These are phyloP conservation scores for Chelon labrosus DNA, from an alignment of 2,797 vertebrate species.

Conservation along the genomic window DNA sequence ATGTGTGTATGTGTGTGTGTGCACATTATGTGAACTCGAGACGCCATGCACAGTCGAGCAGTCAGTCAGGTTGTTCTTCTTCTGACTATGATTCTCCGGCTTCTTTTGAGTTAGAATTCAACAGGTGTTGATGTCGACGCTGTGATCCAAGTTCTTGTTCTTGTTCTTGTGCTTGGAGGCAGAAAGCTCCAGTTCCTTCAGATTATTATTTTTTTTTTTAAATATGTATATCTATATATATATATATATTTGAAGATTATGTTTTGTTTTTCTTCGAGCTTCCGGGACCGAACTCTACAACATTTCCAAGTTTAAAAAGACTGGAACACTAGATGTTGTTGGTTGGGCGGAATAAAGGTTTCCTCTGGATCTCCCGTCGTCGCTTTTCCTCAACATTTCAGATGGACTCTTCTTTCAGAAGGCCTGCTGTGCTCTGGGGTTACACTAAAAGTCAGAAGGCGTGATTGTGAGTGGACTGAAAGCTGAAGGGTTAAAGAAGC, in stretches of 20 bases:
- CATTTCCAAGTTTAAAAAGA: slow-evolving; percentile 54
- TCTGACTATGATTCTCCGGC: slow-evolving; percentile 44
- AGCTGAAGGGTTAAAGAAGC: slow-evolving; percentile 46
- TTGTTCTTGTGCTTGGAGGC: slow-evolving; percentile 76
- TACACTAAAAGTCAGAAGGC: slow-evolving; percentile 19
- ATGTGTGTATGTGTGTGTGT: slow-evolving; percentile 77
- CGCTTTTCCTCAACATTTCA: slow-evolving; percentile 45
- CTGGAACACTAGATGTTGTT: slow-evolving; percentile 16
- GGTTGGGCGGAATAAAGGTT: neutral
- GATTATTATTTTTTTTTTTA: slow-evolving; percentile 44
- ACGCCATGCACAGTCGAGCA: slow-evolving; percentile 83
- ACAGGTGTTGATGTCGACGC: slow-evolving; percentile 70
- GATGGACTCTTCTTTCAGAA: slow-evolving; percentile 9
- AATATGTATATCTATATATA: slow-evolving; percentile 23
- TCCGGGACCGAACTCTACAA: slow-evolving; percentile 65
- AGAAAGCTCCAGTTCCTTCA: slow-evolving; percentile 78
- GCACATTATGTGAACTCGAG: slow-evolving; percentile 89
- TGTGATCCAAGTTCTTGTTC: slow-evolving; percentile 75
- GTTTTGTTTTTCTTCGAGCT: slow-evolving; percentile 66
- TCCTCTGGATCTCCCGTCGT: slow-evolving; percentile 23
- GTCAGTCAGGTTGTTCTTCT: slow-evolving; percentile 72
- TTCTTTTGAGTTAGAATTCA: slow-evolving; percentile 57
- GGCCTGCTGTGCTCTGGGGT: neutral
- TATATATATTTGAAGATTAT: slow-evolving; percentile 65
- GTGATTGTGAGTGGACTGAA: slow-evolving; percentile 9